Percentiles rank a stretch among this genome's conserved stretches.
Conservation (phyloP, 53 echinoderm and acorn worm genomes). For the Echinarachnius parma region DNA sequence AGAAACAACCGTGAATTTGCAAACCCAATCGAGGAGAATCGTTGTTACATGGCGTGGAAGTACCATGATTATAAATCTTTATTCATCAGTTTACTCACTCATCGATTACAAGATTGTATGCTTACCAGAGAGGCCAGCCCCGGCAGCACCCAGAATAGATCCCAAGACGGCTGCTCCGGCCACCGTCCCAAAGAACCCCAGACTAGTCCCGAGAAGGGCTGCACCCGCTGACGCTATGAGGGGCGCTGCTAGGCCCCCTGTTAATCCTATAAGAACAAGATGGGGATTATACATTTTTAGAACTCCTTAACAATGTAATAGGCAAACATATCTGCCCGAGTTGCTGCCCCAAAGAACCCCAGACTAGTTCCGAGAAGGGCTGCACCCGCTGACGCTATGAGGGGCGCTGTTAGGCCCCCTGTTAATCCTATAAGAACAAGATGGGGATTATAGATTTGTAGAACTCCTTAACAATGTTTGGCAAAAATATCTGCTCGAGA, state of each 20-base stretch:
- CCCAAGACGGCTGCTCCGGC: conserved; percentile 83
- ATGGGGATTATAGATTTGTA: too few species aligned
- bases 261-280: conserved; percentile 64
- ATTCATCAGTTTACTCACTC: too few species aligned
- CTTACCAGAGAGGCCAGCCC: conserved; percentile 89
- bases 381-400: conserved; percentile 86
- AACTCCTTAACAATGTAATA: too few species aligned
- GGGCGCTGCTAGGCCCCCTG: conserved; percentile 92
- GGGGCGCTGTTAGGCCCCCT: conserved; percentile 88
- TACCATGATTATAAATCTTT: too few species aligned
- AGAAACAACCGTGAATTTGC: too few species aligned
- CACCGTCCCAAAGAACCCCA: conserved; percentile 74
- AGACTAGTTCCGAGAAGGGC: conserved; percentile 79
- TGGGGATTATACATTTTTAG: too few species aligned
- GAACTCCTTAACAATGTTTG: too few species aligned
- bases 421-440: conserved; percentile 85
- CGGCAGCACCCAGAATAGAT: conserved; percentile 95
- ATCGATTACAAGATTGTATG: too few species aligned
- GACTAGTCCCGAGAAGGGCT: conserved; percentile 78
- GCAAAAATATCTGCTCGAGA: too few species aligned
- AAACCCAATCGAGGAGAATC: too few species aligned
- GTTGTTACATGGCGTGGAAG: too few species aligned
- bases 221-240: conserved; percentile 85
- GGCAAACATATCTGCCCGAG: conserved; percentile 76
- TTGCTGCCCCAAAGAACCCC: conserved; percentile 71